These are phyloP conservation scores for Rhagologus leucostigma DNA, from an alignment of 2,113 vertebrate species.

Conservation along the genomic window DNA sequence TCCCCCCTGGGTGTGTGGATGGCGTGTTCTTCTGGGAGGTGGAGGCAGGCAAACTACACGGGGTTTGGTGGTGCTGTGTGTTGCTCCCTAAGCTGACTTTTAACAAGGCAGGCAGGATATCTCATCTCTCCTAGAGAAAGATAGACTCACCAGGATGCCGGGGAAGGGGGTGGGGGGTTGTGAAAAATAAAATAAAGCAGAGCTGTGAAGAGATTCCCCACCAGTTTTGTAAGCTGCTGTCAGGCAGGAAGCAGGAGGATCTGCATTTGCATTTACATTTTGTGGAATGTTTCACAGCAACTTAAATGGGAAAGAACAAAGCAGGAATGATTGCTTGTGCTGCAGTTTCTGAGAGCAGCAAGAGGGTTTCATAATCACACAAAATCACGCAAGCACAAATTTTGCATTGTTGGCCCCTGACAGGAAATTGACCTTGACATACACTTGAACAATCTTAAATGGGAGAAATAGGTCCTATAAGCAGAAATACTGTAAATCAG, in stretches of 20 bases:
- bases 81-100: background rate
- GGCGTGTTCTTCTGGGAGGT: background rate
- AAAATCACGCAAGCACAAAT: background rate
- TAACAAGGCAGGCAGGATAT: background rate
- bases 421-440: background rate
- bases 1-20: rapidly evolving
- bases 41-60: background rate
- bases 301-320: background rate
- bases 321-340: background rate
- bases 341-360: background rate
- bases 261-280: background rate
- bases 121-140: background rate
- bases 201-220: background rate
- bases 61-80: background rate
- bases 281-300: background rate
- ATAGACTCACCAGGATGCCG: background rate
- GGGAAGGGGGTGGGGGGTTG: rapidly evolving
- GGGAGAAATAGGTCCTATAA: background rate
- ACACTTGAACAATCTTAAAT: background rate
- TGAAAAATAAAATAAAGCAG: background rate
- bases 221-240: background rate
- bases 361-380: background rate
- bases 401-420: background rate
- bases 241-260: background rate
- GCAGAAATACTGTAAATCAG: background rate